Evolutionary conservation across 1,140 invertebrate genomes (phyloP).

Genomic region (Megalonaias nervosa): DNA sequence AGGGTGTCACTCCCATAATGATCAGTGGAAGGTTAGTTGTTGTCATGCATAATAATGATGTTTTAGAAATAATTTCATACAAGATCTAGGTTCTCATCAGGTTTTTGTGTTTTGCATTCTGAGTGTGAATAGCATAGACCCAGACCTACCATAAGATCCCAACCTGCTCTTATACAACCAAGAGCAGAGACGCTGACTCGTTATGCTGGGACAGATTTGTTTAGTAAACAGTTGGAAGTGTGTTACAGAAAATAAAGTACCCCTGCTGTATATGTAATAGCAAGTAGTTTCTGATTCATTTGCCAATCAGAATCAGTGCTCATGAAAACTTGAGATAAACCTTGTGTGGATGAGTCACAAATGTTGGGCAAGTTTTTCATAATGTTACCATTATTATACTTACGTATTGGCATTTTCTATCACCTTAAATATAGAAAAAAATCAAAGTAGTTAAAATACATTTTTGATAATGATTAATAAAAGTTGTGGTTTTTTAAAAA

Average conservation of each 20-base stretch:
- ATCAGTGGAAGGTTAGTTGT: constrained; percentile 57
- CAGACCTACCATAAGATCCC: not conserved
- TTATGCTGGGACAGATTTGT: not conserved
- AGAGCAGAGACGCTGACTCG: not conserved
- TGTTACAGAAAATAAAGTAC: not conserved
- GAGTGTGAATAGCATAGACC: not conserved
- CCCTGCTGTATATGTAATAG: no score
- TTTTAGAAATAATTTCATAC: not conserved
- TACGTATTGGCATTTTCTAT: no score
- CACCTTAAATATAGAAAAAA: no score
- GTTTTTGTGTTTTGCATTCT: not conserved
- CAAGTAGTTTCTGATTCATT: no score
- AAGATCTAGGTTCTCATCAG: not conserved
- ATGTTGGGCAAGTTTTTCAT: no score
- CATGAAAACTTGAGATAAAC: no score
- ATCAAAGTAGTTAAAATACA: no score
- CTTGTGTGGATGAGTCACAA: no score
- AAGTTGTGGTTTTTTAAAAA: no score
- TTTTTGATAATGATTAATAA: no score
- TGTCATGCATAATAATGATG: constrained; percentile 17
- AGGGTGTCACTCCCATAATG: constrained; percentile 60
- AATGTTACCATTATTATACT: no score
- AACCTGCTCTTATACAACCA: not conserved
- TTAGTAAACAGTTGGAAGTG: not conserved
- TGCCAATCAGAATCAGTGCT: no score